Evolutionary conservation across 2,797 vertebrate species (phyloP).

Genomic region (Poecilia velifera): DNA sequence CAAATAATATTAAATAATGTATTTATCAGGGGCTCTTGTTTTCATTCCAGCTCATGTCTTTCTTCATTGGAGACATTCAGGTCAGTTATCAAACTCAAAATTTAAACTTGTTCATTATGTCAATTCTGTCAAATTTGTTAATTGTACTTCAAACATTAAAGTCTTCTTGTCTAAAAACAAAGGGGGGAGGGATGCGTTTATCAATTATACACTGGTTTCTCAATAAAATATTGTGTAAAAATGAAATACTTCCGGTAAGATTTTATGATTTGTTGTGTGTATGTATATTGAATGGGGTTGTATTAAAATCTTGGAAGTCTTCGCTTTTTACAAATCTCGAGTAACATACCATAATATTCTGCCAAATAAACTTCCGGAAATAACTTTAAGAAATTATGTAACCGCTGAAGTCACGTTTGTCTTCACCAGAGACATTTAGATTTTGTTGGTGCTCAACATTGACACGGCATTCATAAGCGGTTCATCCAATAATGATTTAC

Average conservation of each 20-base stretch:
- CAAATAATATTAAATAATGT: background rate
- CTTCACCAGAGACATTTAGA: background rate
- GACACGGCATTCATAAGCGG: background rate
- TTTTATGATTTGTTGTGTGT: background rate
- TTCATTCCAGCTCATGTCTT: background rate
- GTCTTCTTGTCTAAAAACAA: background rate
- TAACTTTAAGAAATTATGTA: conserved; percentile 38
- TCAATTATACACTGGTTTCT: background rate
- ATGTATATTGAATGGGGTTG: background rate
- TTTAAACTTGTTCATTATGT: background rate
- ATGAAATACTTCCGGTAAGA: background rate
- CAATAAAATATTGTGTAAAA: background rate
- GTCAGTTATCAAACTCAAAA: background rate
- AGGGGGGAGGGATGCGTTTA: background rate
- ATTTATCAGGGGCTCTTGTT: background rate
- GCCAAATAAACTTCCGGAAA: conserved; percentile 28
- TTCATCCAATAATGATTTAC: background rate
- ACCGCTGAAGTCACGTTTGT: conserved; percentile 10
- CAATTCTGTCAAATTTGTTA: background rate
- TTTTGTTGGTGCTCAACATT: background rate
- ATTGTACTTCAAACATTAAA: background rate
- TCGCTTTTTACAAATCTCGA: background rate
- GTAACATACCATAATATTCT: conserved; percentile 4
- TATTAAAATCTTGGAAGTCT: background rate
- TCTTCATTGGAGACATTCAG: background rate